These are phyloP conservation scores for Scaptomyza flava DNA, from an alignment of 2,888 invertebrate species.

Conservation along the genomic window DNA sequence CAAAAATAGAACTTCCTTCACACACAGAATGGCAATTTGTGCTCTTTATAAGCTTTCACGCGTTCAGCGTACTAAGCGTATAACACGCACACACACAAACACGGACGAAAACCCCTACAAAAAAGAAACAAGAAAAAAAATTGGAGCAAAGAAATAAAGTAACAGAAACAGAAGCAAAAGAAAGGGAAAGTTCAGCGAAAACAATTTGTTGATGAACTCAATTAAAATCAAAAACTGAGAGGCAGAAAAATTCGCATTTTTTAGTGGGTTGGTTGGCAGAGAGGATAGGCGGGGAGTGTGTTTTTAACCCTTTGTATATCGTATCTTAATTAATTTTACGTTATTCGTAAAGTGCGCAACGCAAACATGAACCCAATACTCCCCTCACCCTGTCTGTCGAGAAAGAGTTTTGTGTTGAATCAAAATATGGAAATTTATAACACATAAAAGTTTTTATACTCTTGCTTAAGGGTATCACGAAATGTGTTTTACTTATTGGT, in stretches of 20 bases:
- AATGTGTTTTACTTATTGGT: no score
- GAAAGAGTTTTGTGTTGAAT: slow-evolving; percentile 49
- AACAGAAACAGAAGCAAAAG: not conserved
- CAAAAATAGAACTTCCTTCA: slow-evolving; percentile 3
- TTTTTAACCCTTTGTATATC: slow-evolving; percentile 9
- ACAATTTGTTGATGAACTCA: slow-evolving; percentile 75
- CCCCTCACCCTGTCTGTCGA: not conserved
- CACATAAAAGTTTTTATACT: not conserved
- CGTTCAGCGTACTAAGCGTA: slow-evolving; percentile 52
- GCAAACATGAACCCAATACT: slow-evolving; percentile 30
- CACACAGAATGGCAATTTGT: slow-evolving; percentile 51
- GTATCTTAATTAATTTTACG: slow-evolving; percentile 67
- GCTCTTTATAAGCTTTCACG: slow-evolving; percentile 60
- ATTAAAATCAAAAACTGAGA: slow-evolving; percentile 49
- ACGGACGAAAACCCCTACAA: not conserved
- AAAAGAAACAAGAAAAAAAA: slow-evolving; percentile 8
- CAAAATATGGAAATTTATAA: slow-evolving; percentile 72
- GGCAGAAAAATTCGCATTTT: not conserved
- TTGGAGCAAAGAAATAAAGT: not conserved
- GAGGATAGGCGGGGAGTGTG: not conserved
- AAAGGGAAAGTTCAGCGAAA: slow-evolving; percentile 27
- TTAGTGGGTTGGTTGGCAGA: not conserved
- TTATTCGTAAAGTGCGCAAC: slow-evolving; percentile 31
- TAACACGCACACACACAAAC: slow-evolving; percentile 39
- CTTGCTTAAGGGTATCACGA: not conserved